These are phyloP conservation scores for Hydrocynus forskahlii DNA, from an alignment of 2,797 vertebrate genomes.

Conservation along the genomic window DNA sequence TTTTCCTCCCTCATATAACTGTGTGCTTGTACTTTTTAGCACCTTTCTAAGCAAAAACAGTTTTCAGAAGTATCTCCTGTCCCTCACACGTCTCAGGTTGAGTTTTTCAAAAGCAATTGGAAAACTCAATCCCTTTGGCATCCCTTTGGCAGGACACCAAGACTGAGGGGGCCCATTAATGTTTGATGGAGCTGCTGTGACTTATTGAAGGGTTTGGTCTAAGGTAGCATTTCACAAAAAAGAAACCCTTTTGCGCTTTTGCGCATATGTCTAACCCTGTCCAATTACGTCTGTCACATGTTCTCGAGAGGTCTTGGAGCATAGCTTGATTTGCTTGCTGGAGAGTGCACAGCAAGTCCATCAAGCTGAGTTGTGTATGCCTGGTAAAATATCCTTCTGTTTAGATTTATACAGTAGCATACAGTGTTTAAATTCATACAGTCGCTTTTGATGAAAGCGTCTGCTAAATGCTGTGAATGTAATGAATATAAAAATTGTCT, in stretches of 20 bases:
- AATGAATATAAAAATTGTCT: too few relatives aligned
- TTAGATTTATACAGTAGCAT: background rate
- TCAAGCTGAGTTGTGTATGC: background rate
- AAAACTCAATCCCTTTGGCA: background rate
- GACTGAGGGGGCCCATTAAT: constrained; percentile 34
- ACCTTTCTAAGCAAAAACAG: background rate
- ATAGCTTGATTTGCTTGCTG: background rate
- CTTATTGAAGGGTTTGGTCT: constrained; percentile 35
- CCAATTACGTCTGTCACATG: background rate
- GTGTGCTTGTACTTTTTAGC: background rate
- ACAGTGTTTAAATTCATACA: too few relatives aligned
- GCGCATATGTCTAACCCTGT: background rate
- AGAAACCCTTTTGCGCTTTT: constrained; percentile 23
- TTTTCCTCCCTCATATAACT: background rate
- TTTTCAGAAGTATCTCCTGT: constrained; percentile 2
- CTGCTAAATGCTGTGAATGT: too few relatives aligned
- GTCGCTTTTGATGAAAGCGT: too few relatives aligned
- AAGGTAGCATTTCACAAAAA: constrained; percentile 28
- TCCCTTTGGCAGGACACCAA: constrained; percentile 25
- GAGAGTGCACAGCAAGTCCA: background rate
- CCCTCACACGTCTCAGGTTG: constrained; percentile 24
- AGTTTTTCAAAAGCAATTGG: constrained; percentile 17
- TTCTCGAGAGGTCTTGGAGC: background rate
- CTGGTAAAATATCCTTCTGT: background rate
- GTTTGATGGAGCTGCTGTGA: constrained; percentile 47